Evolutionary conservation across 2,797 vertebrate species (phyloP).

Genomic region (Streptopelia turtur): DNA sequence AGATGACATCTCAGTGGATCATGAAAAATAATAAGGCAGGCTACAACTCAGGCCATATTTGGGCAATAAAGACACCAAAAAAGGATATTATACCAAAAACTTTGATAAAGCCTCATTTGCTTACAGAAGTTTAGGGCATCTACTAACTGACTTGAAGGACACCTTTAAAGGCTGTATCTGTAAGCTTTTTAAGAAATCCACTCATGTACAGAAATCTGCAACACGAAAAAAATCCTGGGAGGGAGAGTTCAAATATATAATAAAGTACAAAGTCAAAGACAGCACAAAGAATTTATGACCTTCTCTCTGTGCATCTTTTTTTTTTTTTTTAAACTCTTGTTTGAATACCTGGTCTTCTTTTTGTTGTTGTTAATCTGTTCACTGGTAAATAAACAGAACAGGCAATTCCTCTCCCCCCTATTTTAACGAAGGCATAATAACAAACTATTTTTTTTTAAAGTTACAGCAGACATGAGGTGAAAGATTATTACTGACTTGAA

Average conservation of each 20-base stretch:
- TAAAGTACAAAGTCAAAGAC: slow-evolving; percentile 63
- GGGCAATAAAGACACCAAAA: not conserved
- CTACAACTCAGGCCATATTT: not conserved
- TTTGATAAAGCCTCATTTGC: not conserved
- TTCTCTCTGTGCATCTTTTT: not conserved
- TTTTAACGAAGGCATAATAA: not conserved
- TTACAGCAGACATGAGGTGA: not conserved
- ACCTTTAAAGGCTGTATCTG: slow-evolving; percentile 29
- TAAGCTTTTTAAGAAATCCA: slow-evolving; percentile 46
- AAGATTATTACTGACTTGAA: not conserved
- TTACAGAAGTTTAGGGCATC: not conserved
- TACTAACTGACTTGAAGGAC: slow-evolving; percentile 31
- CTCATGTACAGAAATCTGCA: slow-evolving; percentile 37
- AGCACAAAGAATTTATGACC: slow-evolving; percentile 45
- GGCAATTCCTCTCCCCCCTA: not conserved
- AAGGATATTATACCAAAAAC: not conserved
- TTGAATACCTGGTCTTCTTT: not conserved
- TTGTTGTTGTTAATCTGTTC: not conserved
- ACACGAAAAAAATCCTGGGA: slow-evolving; percentile 37
- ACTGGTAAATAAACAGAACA: slow-evolving; percentile 5
- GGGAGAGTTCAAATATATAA: slow-evolving; percentile 56
- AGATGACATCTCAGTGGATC: not conserved
- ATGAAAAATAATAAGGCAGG: not conserved
- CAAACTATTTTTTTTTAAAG: not conserved
- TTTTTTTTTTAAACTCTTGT: not conserved